Base-by-base conservation (phyloP, 2,113 vertebrate species). In the Cephalopterus ornatus region DNA sequence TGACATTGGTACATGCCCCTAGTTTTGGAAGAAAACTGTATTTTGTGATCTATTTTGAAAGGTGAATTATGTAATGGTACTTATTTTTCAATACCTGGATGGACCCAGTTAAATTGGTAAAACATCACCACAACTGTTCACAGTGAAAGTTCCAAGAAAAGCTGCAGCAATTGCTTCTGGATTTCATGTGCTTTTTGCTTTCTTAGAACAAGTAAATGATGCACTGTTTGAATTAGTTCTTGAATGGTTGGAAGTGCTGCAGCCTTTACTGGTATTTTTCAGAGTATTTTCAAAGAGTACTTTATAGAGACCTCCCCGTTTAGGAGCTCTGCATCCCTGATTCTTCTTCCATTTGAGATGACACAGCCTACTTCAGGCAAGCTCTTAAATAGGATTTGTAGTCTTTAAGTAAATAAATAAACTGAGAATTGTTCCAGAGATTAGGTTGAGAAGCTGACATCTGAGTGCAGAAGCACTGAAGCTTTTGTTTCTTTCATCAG, bases 401-500 rank as follows among this genome's bases (percentile, higher is more conserved):
- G 74, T 62, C 46, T 77, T 88, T 76, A 56, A 88, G 26, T 77
- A 87, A 86, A 75, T 62, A 77, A 87, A 85, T 82, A 89, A 85
- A 72, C 35, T 0, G 58, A 79, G 41, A 92, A 70, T 59, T 91
- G 72, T 83, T 63, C 63, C 88, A 50, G 80, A 88, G 83, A 74
- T 89, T 78, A 77, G 33, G 79, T 41, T 86, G 83, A 80, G 61
- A 86, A 71, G 46, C 78, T 72, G 67, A 2, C 73, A 56, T 5
- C 33, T 53, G 46, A 92, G 67, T 39, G 71, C 42, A 80, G 56
- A 93, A 88, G 55, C 59, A 59, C 24, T 81, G 68, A 80, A 74
- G 92, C 73, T 95, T 74, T 92, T 83, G 62, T 66, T 86, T 82
- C 70, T 83, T 81, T 86, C 67, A 66, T 70, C 83, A 52, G 68